Evolutionary conservation across 1,140 invertebrate genomes (phyloP), one percentile per base, ranked within the genome.

Genomic region (Neuroterus valhalla): DNA sequence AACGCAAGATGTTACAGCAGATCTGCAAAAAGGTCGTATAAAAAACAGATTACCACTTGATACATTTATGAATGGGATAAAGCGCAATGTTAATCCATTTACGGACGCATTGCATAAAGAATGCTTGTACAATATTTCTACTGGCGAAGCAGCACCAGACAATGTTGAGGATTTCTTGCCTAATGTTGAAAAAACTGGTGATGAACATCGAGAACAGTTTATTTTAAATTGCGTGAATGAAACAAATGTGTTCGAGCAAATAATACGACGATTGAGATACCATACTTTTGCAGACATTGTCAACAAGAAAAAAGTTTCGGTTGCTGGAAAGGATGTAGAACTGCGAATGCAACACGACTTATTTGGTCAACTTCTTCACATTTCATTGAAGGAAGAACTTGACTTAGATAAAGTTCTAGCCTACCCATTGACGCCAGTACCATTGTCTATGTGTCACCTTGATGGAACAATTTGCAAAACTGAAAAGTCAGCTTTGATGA

Each of bases 151-250:
- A 42, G 78, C 79, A 14, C 68, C 71, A 17, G 23, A 74, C 19
- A 45, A 45, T 10, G 75, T 81, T 69, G 70, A 73, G 75, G 70
- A 80, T 45, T 82, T 80, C 71, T 48, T 81, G 3, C 74, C 82
- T 17, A 75, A 82, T 70, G 52, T 81, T 70, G 75, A 82, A 77
- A 66, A 68, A 70, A 68, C 55, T 66, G 74, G 69, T 44, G 46
- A 76, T 17, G 23, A 42, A 42, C 15, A 70, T 17, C 19, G 71
- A 19, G 46, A 72, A 71, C 70, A 69, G 19, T 79, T 76, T 70
- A 72, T 76, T 55, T 0, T 17, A 19, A 74, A 74, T 67, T 76
- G 74, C 70, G 31, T 10, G 2, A n/a, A 26, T 1, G 55, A 66
- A 5, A 3, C 21, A 66, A 66, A 23, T 2, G 15, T 2, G 2